phyloP scores from a whole-genome alignment of 2,113 vertebrate species.

The Capra hircus region DNA sequence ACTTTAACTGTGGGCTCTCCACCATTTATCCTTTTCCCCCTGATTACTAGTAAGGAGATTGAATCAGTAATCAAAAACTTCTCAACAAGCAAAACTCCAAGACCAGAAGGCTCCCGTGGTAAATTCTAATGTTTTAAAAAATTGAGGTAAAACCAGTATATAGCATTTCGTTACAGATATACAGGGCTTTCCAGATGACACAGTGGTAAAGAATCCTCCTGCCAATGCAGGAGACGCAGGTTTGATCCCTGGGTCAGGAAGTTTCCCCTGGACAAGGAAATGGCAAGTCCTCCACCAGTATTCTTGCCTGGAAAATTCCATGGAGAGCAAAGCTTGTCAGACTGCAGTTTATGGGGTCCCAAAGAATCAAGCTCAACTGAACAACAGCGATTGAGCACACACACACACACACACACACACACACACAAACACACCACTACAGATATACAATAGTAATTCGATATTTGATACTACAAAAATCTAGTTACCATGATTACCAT shows the following conservation, averaged over 20 bases:
- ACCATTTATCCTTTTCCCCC: background rate
- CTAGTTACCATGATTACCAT: background rate
- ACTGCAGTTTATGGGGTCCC: background rate
- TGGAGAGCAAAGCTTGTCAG: background rate
- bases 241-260: background rate
- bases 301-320: background rate
- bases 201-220: background rate
- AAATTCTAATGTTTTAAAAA: background rate
- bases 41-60: background rate
- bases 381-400: background rate
- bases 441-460: background rate
- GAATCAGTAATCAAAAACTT: background rate
- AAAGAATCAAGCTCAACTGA: background rate
- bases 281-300: background rate
- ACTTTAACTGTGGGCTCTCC: background rate
- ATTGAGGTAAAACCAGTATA: background rate
- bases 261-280: background rate
- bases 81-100: background rate
- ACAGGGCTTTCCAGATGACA: background rate
- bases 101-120: background rate
- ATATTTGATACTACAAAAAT: background rate
- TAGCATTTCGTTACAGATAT: background rate
- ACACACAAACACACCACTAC: fast-evolving
- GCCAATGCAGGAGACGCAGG: background rate
- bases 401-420: background rate